phyloP scores from a whole-genome alignment of 2,888 invertebrate genomes.

The Pandemis corylana region DNA sequence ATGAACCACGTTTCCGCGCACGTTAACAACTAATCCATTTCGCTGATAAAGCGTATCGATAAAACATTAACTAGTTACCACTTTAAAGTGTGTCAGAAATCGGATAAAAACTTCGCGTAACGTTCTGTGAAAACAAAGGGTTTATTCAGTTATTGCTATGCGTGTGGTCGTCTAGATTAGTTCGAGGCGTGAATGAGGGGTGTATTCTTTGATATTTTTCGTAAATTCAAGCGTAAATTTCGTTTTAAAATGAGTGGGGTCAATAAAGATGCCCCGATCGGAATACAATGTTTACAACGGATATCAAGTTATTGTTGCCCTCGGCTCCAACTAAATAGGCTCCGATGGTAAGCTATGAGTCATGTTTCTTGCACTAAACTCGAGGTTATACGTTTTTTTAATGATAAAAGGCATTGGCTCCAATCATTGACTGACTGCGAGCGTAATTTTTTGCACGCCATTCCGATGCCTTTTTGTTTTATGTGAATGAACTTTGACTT shows the following conservation, averaged over 20 bases:
- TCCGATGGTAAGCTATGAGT: constrained; percentile 85
- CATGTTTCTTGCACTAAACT: constrained; percentile 30
- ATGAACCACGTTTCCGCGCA: constrained; percentile 26
- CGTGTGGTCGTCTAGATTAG: constrained; percentile 46
- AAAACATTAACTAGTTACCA: not conserved
- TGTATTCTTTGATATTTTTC: constrained; percentile 47
- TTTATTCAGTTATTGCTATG: constrained; percentile 54
- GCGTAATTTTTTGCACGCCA: not conserved
- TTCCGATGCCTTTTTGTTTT: not conserved
- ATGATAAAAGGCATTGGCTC: constrained; percentile 1
- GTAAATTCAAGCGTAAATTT: constrained; percentile 55
- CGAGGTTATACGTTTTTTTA: constrained; percentile 8
- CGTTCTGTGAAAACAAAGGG: constrained; percentile 58
- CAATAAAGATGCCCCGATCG: constrained; percentile 86
- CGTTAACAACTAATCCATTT: constrained; percentile 3
- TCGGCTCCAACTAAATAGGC: constrained; percentile 86
- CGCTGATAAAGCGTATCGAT: not conserved
- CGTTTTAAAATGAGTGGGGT: constrained; percentile 82
- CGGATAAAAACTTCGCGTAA: not conserved
- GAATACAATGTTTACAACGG: constrained; percentile 85
- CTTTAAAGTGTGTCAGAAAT: not conserved
- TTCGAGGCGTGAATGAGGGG: constrained; percentile 56
- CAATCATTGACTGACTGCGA: no score
- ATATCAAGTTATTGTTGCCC: constrained; percentile 84
- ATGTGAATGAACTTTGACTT: not conserved